Evolutionary conservation across 2,797 vertebrate species (phyloP), one percentile per base, ranked within the genome.

Genomic region (Oophaga sylvatica): DNA sequence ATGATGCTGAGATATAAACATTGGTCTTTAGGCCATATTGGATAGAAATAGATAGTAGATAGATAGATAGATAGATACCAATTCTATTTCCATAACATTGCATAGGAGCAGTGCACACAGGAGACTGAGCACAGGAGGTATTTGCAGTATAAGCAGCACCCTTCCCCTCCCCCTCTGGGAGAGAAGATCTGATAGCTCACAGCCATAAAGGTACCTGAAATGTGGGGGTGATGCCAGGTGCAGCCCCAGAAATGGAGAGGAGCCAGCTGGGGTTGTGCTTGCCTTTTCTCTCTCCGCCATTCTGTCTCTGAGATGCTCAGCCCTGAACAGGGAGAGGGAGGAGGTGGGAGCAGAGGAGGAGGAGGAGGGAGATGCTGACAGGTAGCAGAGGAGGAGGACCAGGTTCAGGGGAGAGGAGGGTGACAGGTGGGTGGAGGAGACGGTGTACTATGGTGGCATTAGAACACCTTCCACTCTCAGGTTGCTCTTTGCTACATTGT

Each of bases 211-310:
- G 87, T 93, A 95, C 95, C 94, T 95, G 95, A 95, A 95, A 94
- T 94, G 94, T 92, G 94, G 93, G 83, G 95, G 94, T 83, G 95
- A 95, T 81, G 93, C 92, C 91, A 94, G 93, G 90, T 94, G 95
- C 90, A 95, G 90, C 84, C 95, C 95, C 92, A 95, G 90, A 90
- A 95, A 94, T 57, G 95, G 94, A 87, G 95, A 95, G 90, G 93
- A 94, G 90, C 93, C 93, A 26, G 94, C 90, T 86, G 96, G 95
- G 88, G 96, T 94, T 86, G 95, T 87, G 85, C 95, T 93, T 89
- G 94, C 92, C 91, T 96, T 95, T 86, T 96, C 96, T 95, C 96
- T 90, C 92, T 97, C 96, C 95, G 96, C 96, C 97, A 97, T 97
- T 94, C 95, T 91, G 93, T 89, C 90, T 83, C 70, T 53, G 88